These are phyloP conservation scores for Embidobia sp. DNA, from an alignment of 2,888 invertebrate genomes.

Conservation along the genomic window DNA sequence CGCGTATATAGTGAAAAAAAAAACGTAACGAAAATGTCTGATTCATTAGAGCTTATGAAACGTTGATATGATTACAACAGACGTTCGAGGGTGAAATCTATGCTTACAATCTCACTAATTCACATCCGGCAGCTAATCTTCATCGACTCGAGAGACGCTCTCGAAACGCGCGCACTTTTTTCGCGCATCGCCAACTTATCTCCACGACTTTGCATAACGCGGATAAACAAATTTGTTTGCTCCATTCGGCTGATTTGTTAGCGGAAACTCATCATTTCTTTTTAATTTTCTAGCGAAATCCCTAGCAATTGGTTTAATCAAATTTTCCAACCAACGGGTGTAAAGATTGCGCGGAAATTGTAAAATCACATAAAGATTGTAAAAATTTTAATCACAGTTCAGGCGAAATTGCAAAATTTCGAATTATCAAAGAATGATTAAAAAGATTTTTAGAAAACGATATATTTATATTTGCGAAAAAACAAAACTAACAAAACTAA, in stretches of 20 bases:
- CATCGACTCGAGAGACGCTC: slow-evolving; percentile 60
- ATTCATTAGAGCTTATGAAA: slow-evolving; percentile 62
- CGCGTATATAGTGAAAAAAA: slow-evolving; percentile 37
- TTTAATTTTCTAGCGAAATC: no score
- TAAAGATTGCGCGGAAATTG: no score
- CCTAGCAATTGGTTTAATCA: no score
- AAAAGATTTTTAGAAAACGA: no score
- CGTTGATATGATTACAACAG: slow-evolving; percentile 61
- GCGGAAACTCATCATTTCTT: background rate
- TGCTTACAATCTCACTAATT: slow-evolving; percentile 76
- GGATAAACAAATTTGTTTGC: slow-evolving; percentile 33
- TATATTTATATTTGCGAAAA: no score
- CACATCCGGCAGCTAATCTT: slow-evolving; percentile 73
- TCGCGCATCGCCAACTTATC: slow-evolving; percentile 28
- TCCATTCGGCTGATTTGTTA: background rate
- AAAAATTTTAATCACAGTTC: no score
- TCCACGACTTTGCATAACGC: slow-evolving; percentile 23
- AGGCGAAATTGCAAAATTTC: no score
- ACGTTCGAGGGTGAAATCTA: slow-evolving; percentile 73
- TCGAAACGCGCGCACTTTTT: slow-evolving; percentile 31
- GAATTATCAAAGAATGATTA: no score
- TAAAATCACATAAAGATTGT: no score
- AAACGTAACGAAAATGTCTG: slow-evolving; percentile 59
- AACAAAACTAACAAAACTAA: no score
- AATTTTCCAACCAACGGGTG: no score